Evolutionary conservation across 2,888 invertebrate species (phyloP), one percentile per base, ranked within the genome.

Genomic region (Heteropelma amictum): DNA sequence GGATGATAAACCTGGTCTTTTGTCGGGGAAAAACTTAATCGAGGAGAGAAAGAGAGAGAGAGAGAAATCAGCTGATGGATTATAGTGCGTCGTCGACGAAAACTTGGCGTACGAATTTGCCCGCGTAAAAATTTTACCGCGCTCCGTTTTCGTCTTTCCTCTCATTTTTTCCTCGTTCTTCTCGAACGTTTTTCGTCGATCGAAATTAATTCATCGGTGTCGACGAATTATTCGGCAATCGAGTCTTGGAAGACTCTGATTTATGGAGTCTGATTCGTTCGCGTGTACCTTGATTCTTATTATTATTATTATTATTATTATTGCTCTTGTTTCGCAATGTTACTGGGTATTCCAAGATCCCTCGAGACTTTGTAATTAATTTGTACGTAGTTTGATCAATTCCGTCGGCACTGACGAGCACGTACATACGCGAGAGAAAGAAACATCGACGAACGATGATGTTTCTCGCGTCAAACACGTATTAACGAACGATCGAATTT

Each of bases 361-460:
- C 17, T 47, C 35, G 35, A 35, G 17, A 49, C 35, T 58, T 45
- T 17, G 51, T 72, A 69, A 69, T 76, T 71, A 76, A 72, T 76
- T 68, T 58, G 72, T 47, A 19, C 12, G 28, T 35, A 76, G 76
- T 72, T 72, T 72, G 76, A 76, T 71, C 71, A 72, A 76, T 71
- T 67, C 74, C 74, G 74, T 75, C 74, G 74, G 70, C 70, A 67
- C 65, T 54, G 74, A 75, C 72, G 61, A 40, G 33, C 58, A 4
- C 45, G 7, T 7, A 19, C 53, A 53, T n/a, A n/a, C n/a, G n/a
- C n/a, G n/a, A 17, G 23, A 54, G 30, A 53, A 14, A 26, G 30
- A 33, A 1, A 21, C 8, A 14, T 19, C 6, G 42, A 40, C 17
- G 10, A 21, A 5, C 4, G 33, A 33, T 33, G 14, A 49, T 21